Percentiles rank a stretch among this genome's conserved stretches.
Conservation (phyloP, 2,888 invertebrate species). For the Atethmia centrago region DNA sequence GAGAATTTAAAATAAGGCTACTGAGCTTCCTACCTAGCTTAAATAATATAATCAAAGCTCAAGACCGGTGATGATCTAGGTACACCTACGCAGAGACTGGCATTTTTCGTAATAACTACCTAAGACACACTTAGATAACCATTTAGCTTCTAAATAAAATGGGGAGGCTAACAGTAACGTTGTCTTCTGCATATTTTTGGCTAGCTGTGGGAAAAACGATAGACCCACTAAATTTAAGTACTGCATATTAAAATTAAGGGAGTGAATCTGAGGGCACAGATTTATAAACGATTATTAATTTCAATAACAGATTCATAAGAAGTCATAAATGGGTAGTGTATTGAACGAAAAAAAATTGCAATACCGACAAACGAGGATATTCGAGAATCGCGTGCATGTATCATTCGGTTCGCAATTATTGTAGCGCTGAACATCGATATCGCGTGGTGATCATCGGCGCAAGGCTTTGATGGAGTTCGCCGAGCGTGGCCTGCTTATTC, state of each 20-base stretch:
- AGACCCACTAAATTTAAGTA: slow-evolving; percentile 8
- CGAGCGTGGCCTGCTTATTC: slow-evolving; percentile 69
- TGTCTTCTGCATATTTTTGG: slow-evolving; percentile 12
- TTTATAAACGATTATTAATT: slow-evolving; percentile 71
- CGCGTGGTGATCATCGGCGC: slow-evolving; percentile 81
- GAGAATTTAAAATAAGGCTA: not conserved
- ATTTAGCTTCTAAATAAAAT: slow-evolving; percentile 8
- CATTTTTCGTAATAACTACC: slow-evolving; percentile 5
- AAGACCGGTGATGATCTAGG: not conserved
- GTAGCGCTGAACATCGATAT: slow-evolving; percentile 85
- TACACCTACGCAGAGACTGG: slow-evolving; percentile 15
- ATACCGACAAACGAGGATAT: slow-evolving; percentile 76
- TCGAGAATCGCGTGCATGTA: slow-evolving; percentile 85
- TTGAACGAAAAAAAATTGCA: slow-evolving; percentile 68
- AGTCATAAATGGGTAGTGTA: slow-evolving; percentile 73
- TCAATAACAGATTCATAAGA: slow-evolving; percentile 77
- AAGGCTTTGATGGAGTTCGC: slow-evolving; percentile 73
- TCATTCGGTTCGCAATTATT: slow-evolving; percentile 87
- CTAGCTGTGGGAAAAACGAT: slow-evolving; percentile 12
- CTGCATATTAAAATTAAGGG: slow-evolving; percentile 9
- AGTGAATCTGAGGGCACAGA: slow-evolving; percentile 20
- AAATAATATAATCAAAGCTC: slow-evolving; percentile 24
- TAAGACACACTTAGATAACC: not conserved
- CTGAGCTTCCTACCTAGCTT: not conserved
- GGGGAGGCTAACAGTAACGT: not conserved